Percentiles rank a stretch among this genome's conserved stretches.
Conservation (phyloP, 2,888 invertebrate species). For the Orthosia gothica region DNA sequence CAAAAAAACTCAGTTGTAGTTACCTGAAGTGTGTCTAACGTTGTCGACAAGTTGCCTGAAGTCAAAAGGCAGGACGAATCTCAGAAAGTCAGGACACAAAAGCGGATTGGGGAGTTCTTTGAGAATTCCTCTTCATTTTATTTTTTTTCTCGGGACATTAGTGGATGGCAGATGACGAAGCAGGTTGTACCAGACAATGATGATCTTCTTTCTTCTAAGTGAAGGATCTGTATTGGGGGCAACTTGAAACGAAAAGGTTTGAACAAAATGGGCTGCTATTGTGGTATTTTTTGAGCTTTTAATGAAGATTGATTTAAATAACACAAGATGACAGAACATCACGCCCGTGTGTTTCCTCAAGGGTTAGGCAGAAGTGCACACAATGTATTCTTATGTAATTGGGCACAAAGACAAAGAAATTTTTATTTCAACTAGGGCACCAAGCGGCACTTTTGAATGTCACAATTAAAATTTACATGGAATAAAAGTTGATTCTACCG, state of each 20-base stretch:
- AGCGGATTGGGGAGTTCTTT: not conserved
- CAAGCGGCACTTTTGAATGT: no score
- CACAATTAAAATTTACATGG: no score
- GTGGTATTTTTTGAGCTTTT: not conserved
- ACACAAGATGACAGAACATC: no score
- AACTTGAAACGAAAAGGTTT: not conserved
- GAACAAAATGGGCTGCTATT: not conserved
- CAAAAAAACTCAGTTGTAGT: not conserved
- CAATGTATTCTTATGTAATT: no score
- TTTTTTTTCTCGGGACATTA: constrained; percentile 1
- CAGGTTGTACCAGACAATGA: constrained; percentile 9
- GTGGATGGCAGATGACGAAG: constrained; percentile 7
- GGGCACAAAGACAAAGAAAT: no score
- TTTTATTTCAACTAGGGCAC: no score
- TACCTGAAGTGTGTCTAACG: constrained; percentile 16
- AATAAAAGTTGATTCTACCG: no score
- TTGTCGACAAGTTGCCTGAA: constrained; percentile 12
- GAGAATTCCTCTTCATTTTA: constrained; percentile 7
- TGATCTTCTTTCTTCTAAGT: constrained; percentile 1
- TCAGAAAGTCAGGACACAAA: constrained; percentile 9
- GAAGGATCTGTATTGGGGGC: not conserved
- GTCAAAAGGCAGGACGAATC: not conserved
- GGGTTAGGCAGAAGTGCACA: no score
- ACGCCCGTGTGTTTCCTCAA: no score
- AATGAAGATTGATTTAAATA: not conserved